phyloP scores from a whole-genome alignment of 1,140 invertebrate species.

The Venturia canescens region DNA sequence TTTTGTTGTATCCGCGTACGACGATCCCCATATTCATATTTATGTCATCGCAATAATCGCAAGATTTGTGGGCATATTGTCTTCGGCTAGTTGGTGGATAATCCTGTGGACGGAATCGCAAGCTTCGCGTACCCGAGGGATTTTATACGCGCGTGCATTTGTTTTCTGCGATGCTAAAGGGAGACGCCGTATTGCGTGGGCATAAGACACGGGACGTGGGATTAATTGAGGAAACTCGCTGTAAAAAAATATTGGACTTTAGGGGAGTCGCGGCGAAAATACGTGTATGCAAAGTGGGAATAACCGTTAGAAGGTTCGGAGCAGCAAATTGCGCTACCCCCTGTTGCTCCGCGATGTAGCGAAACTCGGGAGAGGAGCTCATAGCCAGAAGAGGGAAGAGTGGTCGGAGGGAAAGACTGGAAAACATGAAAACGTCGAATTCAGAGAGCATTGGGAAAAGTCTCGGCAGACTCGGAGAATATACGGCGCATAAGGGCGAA shows the following conservation, averaged over 20 bases:
- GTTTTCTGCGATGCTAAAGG: neutral
- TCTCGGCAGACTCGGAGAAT: neutral
- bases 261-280: neutral
- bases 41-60: neutral
- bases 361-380: neutral
- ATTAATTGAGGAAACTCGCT: neutral
- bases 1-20: neutral
- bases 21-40: neutral
- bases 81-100: neutral
- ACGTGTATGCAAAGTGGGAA: neutral
- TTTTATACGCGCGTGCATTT: neutral
- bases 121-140: neutral
- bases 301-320: neutral
- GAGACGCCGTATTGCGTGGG: neutral
- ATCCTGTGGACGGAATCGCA: neutral
- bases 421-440: conserved; percentile 41
- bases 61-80: neutral
- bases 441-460: conserved; percentile 13
- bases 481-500: neutral
- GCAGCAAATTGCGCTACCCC: neutral
- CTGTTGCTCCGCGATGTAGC: neutral
- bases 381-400: neutral
- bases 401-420: neutral
- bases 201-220: neutral
- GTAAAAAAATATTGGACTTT: neutral